Percentiles rank a stretch among this genome's conserved stretches.
Evolutionary conservation across 2,888 invertebrate genomes (phyloP).

Genomic region (Venustoraphidia nigricollis): DNA sequence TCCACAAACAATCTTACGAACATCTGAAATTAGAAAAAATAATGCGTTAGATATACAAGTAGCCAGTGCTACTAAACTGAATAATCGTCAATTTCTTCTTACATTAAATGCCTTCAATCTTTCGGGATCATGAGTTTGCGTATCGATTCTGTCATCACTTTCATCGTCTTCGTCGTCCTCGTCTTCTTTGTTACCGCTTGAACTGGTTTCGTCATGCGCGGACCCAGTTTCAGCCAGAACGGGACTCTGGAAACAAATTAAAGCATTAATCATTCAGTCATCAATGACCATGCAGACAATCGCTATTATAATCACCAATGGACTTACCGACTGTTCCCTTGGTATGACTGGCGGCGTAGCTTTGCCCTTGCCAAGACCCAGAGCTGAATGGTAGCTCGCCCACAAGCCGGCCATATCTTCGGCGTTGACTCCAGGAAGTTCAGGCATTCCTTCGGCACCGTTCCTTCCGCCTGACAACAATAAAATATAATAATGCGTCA

Average conservation of each 20-base stretch:
- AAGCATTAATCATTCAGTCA: background rate
- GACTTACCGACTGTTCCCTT: conserved; percentile 54
- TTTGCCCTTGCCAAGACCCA: conserved; percentile 47
- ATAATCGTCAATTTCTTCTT: conserved; percentile 25
- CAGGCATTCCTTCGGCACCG: conserved; percentile 28
- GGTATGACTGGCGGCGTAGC: conserved; percentile 32
- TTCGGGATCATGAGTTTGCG: conserved; percentile 80
- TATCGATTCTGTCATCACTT: conserved; percentile 80
- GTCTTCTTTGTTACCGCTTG: conserved; percentile 72
- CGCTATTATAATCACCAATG: conserved; percentile 9
- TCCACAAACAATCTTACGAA: conserved; percentile 93
- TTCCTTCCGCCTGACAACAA: conserved; percentile 23
- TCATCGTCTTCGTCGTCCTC: conserved; percentile 84
- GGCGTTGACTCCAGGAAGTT: conserved; percentile 32
- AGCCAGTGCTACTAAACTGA: background rate
- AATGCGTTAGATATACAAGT: background rate
- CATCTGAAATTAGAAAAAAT: conserved; percentile 50
- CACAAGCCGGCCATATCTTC: conserved; percentile 72
- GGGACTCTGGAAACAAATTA: conserved; percentile 40
- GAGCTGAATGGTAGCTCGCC: conserved; percentile 70
- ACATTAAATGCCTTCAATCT: conserved; percentile 92
- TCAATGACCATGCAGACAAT: background rate
- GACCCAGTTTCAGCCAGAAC: conserved; percentile 46
- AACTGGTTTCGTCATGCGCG: conserved; percentile 76
- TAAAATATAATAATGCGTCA: conserved; percentile 3